Evolutionary conservation across 2,888 invertebrate species (phyloP), one percentile per base, ranked within the genome.

Genomic region (Polymixis lichenea): DNA sequence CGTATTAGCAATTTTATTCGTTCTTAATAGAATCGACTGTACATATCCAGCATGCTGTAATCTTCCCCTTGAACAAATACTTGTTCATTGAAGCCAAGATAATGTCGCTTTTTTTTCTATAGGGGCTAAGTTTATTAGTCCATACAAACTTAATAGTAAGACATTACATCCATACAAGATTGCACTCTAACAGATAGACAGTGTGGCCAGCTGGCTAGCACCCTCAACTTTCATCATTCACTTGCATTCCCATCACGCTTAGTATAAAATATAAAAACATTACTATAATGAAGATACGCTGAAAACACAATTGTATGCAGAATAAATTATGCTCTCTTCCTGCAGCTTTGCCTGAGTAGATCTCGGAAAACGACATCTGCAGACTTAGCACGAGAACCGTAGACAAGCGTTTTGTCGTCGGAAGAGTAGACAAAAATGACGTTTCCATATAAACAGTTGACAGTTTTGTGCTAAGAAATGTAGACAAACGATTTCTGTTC

Each of bases 221-320:
- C 80, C 72, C 66, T 64, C 43, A 53, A 80, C 73, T 43, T 69
- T 68, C 74, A 77, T 72, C 67, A 28, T 64, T 56, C 77, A 77
- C 77, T 81, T 76, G 51, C 80, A 85, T 79, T 78, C 72, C 72
- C 56, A 72, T 65, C 77, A 77, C 72, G 62, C 78, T 78, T 79
- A 61, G 77, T 75, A 87, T 75, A 85, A 80, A 87, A 84, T 86
- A 84, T 75, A 87, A 87, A 84, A 83, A 78, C 56, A 38, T 70
- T 72, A 60, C 38, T 62, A 80, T 78, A 77, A 74, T 46, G 71
- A 66, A 65, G 25, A 61, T 77, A 61, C 22, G 17, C 46, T 61
- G 46, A 60, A 69, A 43, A 66, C 28, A 84, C 77, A 77, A 55
- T 72, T 77, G 56, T 74, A 51, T 71, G n/a, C 69, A 70, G 55